Evolutionary conservation across 2,888 invertebrate genomes (phyloP).

Genomic region (Lysandra bellargus): DNA sequence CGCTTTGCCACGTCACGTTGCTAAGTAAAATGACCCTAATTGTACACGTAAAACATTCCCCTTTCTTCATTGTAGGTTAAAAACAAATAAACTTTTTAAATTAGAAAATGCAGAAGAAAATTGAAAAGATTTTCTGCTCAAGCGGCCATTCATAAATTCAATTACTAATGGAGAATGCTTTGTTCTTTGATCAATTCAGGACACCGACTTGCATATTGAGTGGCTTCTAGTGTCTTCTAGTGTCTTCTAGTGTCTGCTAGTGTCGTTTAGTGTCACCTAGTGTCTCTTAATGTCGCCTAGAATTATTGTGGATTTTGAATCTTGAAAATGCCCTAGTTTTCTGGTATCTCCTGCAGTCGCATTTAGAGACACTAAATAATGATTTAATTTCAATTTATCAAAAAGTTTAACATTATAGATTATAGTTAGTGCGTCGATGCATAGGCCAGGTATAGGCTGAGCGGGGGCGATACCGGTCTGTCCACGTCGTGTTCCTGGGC

Average conservation of each 20-base stretch:
- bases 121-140: constrained; percentile 1
- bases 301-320: too few species aligned
- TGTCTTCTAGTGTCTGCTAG: neutral
- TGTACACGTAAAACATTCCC: neutral
- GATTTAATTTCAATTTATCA: too few species aligned
- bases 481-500: too few species aligned
- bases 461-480: too few species aligned
- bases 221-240: neutral
- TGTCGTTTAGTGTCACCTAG: neutral
- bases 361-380: too few species aligned
- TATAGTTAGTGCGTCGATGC: too few species aligned
- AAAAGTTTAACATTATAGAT: too few species aligned
- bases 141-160: neutral
- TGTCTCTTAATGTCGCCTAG: neutral
- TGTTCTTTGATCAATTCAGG: constrained; percentile 19
- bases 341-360: too few species aligned
- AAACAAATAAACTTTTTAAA: constrained; percentile 3
- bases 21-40: too few species aligned
- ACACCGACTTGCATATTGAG: neutral
- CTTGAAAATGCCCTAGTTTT: too few species aligned
- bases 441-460: too few species aligned
- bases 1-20: too few species aligned
- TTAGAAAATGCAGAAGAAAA: constrained; percentile 3
- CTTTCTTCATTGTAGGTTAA: neutral
- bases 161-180: constrained; percentile 7